Base-by-base conservation (phyloP, 1,140 invertebrate genomes). In the Thalassaphorura encarpata region DNA sequence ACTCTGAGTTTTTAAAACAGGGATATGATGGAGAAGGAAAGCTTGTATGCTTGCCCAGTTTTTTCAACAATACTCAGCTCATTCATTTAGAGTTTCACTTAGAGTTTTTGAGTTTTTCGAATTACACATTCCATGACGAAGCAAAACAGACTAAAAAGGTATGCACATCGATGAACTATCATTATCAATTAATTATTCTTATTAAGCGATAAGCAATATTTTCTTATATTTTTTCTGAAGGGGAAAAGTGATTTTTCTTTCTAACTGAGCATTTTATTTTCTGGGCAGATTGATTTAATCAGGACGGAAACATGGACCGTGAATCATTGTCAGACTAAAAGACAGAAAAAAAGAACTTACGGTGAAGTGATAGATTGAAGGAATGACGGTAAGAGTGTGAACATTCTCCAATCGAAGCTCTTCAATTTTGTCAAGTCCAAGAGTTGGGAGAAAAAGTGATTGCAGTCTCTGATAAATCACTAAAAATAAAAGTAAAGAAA, bases 291-390 rank as follows among this genome's bases (percentile, higher is more conserved):
- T n/a, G n/a, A n/a, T n/a, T n/a, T n/a, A n/a, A n/a, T n/a, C n/a
- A n/a, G n/a, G n/a, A 36, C 33, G 33, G 33, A 36, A 36, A 36
- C n/a, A 36, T 36, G 33, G 33, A 36, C n/a, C 33, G n/a, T 36
- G 33, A 36, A 36, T 8, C 33, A 11, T 11, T 36, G 8, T 8
- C 33, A 8, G 8, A 11, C n/a, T 19, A 11, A 15, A 18, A 26
- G 11, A 11, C 26, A 28, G 26, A 52, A 52, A 41, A 52, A 4
- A 15, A 23, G 18, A 15, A 67, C 70, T 73, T 69, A 83, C 82
- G 70, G 76, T 71, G 64, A 89, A 85, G 66, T 84, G 79, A 66
- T 87, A 83, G 52, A 92, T 82, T 18, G 86, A 87, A 2, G 88
- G 88, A 67, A 93, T 85, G 43, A 81, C 79, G 68, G 83, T 84